Evolutionary conservation across 2,113 vertebrate genomes (phyloP).

Genomic region (Elaphurus davidianus): DNA sequence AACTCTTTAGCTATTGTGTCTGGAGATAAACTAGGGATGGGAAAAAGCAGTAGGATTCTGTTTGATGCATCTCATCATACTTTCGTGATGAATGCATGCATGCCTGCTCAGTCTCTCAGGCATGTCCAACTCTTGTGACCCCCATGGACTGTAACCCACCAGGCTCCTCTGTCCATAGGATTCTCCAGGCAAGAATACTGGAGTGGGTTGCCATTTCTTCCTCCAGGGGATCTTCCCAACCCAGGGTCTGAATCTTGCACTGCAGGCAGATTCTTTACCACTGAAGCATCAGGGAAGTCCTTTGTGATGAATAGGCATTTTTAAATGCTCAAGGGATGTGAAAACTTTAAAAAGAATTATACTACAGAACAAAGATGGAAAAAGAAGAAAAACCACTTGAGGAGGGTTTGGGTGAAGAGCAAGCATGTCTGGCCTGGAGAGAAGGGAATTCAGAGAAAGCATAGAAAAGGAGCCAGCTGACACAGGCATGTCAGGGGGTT

Average conservation of each 20-base stretch:
- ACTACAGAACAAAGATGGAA: background rate
- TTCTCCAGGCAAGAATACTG: background rate
- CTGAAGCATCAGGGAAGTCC: background rate
- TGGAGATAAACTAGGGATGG: background rate
- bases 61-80: background rate
- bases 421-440: background rate
- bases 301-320: background rate
- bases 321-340: background rate
- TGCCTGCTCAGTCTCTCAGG: background rate
- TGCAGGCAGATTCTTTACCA: background rate
- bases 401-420: background rate
- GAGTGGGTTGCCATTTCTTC: background rate
- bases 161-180: background rate
- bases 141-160: background rate
- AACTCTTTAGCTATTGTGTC: background rate
- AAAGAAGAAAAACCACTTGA: background rate
- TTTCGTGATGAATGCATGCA: background rate
- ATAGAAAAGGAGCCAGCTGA: background rate
- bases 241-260: background rate
- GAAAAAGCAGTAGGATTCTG: background rate
- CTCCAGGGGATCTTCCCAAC: background rate
- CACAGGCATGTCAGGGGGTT: background rate
- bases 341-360: background rate
- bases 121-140: background rate
- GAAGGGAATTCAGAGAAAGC: background rate